Base-by-base conservation (phyloP, 2,113 vertebrate genomes). In the Toxotes chatareus region DNA sequence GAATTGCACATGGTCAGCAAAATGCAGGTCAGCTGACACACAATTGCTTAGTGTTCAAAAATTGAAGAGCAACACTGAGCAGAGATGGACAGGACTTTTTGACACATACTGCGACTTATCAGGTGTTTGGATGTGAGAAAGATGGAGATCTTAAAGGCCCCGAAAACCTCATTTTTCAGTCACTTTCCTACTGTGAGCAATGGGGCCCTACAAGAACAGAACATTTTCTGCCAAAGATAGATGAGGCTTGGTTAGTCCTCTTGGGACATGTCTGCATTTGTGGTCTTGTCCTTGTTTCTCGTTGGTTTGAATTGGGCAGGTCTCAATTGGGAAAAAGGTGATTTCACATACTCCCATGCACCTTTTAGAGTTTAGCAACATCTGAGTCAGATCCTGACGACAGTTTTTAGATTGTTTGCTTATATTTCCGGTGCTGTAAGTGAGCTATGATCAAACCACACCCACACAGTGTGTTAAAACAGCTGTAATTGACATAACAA, bases 21-120 rank as follows among this genome's bases (percentile, higher is more conserved):
- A 79, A 74, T 17, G 76, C 66, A 64, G 64, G 65, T 82, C 73
- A 77, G 76, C 59, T 49, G 60, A 27, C 75, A 72, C n/a, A 32
- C 32, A 60, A 68, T 44, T 38, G 59, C 47, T 63, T 21, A 19
- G 38, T 14, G 21, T 62, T 34, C 44, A n/a, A 66, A 3, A 59
- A 66, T 73, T 60, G 16, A 69, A 59, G 55, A 73, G 62, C 49
- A 55, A 36, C 7, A 56, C n/a, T 27, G 46, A 79, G 79, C 65
- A 59, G 70, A 72, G 42, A 59, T 1, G 1, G 62, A 65, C 32
- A 21, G 3, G 68, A 23, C 13, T 27, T 38, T 40, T 34, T 63
- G 21, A 61, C 23, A n/a, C 38, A 21, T 36, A 10, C 42, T 42
- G 23, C 61, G 63, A 40, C 38, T 60, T 60, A 63, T 34, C 67